Evolutionary conservation across 2,113 vertebrate species (phyloP).

Genomic region (Rhynchopsitta pachyrhyncha): DNA sequence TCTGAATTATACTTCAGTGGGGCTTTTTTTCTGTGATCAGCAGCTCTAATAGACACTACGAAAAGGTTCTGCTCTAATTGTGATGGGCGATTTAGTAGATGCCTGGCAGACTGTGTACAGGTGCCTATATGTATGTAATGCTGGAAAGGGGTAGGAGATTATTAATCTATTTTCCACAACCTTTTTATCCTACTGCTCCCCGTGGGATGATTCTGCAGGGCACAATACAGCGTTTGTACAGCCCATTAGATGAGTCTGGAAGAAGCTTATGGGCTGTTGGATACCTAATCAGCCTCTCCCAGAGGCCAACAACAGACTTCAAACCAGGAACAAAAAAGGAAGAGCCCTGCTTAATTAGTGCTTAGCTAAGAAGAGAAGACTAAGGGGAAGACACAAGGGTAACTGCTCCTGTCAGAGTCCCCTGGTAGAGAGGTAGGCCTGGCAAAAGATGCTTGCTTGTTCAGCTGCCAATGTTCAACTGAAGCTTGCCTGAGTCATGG

Average conservation of each 20-base stretch:
- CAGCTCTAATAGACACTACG: neutral
- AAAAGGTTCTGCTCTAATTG: neutral
- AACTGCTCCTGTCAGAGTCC: neutral
- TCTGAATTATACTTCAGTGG: neutral
- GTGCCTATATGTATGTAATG: neutral
- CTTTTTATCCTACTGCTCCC: conserved; percentile 17
- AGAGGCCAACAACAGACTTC: conserved; percentile 29
- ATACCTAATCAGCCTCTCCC: conserved; percentile 48
- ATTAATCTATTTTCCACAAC: conserved; percentile 22
- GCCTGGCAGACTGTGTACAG: neutral
- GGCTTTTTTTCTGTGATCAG: neutral
- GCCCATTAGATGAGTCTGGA: neutral
- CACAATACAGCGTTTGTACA: conserved; percentile 17
- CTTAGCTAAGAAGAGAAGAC: neutral
- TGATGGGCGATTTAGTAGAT: neutral
- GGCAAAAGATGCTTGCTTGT: neutral
- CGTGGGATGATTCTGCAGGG: neutral
- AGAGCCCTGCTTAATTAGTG: conserved; percentile 49
- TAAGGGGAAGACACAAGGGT: neutral
- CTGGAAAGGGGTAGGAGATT: neutral
- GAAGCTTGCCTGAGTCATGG: neutral
- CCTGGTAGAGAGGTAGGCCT: neutral
- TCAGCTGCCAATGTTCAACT: neutral
- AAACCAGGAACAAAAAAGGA: conserved; percentile 30
- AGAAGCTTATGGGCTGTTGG: conserved; percentile 20